Conservation (phyloP, 2,113 vertebrate species). For the Maccullochella peelii region DNA sequence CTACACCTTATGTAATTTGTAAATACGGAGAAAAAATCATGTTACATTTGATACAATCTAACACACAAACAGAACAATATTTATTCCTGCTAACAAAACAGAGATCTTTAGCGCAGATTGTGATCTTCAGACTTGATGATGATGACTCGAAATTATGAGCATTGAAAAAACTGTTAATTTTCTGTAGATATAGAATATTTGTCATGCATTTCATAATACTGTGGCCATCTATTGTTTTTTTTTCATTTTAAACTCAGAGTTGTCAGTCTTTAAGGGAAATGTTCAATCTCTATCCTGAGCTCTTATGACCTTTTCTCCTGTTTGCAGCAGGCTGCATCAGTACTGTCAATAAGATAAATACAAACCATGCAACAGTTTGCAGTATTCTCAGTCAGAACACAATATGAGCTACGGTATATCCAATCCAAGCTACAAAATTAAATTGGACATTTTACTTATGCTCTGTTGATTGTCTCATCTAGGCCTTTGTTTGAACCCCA, state of each 20-base stretch:
- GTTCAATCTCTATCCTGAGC: not conserved
- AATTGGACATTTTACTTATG: not conserved
- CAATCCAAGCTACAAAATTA: not conserved
- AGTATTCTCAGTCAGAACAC: not conserved
- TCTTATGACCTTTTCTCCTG: not conserved
- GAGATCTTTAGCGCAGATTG: not conserved
- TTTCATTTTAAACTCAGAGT: not conserved
- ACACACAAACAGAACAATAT: not conserved
- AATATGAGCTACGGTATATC: not conserved
- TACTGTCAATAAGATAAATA: slow-evolving; percentile 1
- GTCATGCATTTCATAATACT: slow-evolving; percentile 3
- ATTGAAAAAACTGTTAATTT: not conserved
- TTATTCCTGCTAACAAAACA: not conserved
- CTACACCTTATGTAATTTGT: not conserved
- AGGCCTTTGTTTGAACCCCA: not conserved
- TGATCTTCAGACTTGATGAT: not conserved
- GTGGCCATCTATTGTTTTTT: not conserved
- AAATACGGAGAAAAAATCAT: not conserved
- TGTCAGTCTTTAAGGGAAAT: not conserved
- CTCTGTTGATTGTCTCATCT: slow-evolving; percentile 10
- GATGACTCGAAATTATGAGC: not conserved
- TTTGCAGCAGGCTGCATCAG: slow-evolving; percentile 5
- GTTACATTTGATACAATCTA: no score
- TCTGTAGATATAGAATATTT: not conserved
- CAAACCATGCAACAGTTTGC: not conserved